phyloP scores from a whole-genome alignment of 2,888 invertebrate genomes.

The Drosophila yooni region DNA sequence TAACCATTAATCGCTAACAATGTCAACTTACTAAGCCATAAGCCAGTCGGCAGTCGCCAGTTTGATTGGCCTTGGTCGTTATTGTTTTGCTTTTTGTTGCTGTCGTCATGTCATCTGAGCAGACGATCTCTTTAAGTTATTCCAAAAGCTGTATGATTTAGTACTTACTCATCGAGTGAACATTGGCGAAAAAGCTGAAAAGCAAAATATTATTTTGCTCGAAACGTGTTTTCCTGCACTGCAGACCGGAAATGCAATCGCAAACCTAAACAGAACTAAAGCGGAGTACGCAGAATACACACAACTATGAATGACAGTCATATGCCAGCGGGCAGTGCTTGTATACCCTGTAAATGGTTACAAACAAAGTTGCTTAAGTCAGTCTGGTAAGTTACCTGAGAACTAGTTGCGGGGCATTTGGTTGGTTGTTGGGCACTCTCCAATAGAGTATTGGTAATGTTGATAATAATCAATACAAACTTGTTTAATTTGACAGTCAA shows the following conservation, averaged over 20 bases:
- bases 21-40: constrained; percentile 51
- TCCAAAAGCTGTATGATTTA: constrained; percentile 21
- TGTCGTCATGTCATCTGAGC: constrained; percentile 39
- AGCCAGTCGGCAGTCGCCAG: constrained; percentile 32
- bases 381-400: neutral
- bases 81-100: constrained; percentile 1
- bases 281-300: constrained; percentile 34
- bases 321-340: constrained; percentile 5
- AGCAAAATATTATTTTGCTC: constrained; percentile 61
- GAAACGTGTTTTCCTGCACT: constrained; percentile 70
- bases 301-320: constrained; percentile 53
- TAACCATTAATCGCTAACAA: constrained; percentile 58
- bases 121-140: constrained; percentile 46
- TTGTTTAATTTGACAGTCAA: neutral
- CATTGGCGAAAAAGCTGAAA: constrained; percentile 57
- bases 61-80: constrained; percentile 49
- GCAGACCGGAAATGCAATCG: constrained; percentile 73
- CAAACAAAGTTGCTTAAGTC: neutral
- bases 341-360: constrained; percentile 10
- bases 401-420: neutral
- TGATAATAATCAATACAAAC: neutral
- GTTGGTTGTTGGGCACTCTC: neutral
- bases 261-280: constrained; percentile 70
- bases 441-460: neutral
- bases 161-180: constrained; percentile 17